A percentile compares a stretch with the other conserved stretches of the same genome.
These are phyloP conservation scores for Chelonus insularis DNA, from an alignment of 1,140 invertebrate genomes.

Conservation along the genomic window DNA sequence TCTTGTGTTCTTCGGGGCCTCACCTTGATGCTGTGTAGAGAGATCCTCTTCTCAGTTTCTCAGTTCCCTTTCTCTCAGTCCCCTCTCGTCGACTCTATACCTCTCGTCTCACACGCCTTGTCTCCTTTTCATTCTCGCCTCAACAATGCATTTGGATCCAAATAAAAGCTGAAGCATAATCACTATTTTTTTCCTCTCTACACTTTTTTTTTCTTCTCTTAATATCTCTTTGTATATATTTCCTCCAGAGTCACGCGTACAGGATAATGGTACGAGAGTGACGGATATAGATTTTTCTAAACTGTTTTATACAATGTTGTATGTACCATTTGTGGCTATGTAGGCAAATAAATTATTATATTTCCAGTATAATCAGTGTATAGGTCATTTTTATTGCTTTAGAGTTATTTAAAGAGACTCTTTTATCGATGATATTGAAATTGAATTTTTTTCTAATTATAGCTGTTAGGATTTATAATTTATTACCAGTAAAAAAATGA, in stretches of 20 bases:
- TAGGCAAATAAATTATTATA: no score
- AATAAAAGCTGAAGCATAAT: conserved; percentile 26
- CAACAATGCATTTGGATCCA: conserved; percentile 29
- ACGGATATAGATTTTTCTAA: conserved; percentile 7
- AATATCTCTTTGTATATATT: conserved; percentile 12
- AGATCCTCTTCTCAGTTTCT: conserved; percentile 30
- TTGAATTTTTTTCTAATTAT: no score
- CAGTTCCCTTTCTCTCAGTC: conserved; percentile 28
- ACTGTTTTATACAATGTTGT: no score
- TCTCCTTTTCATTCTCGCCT: conserved; percentile 27
- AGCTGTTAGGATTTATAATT: no score
- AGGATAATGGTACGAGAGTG: conserved; percentile 9
- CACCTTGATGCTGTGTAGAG: background rate
- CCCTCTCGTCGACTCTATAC: conserved; percentile 13
- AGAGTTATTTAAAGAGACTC: no score
- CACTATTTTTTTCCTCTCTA: conserved; percentile 17
- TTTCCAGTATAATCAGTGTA: no score
- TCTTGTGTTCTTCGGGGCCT: conserved; percentile 17
- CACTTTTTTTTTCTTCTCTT: background rate
- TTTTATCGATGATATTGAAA: no score
- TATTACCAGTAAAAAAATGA: no score
- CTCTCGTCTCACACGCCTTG: conserved; percentile 6
- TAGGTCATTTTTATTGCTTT: no score
- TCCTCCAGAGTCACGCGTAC: conserved; percentile 16
- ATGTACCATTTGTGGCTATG: no score